Evolutionary conservation across 2,113 vertebrate genomes (phyloP).

Genomic region (Aleadryas rufinucha): DNA sequence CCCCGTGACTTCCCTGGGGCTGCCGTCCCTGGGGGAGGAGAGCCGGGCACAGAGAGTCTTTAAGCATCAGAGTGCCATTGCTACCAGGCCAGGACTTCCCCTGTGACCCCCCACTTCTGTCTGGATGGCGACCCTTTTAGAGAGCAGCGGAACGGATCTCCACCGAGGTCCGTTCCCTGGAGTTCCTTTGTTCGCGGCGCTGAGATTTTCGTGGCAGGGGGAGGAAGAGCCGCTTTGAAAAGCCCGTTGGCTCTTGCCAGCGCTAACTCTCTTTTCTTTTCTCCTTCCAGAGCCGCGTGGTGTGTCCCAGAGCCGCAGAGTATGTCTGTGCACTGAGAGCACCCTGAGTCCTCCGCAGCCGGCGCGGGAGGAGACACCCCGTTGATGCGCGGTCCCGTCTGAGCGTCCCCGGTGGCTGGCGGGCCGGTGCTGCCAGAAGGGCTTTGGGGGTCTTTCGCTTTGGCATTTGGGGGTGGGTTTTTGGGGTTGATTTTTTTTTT

Average conservation of each 20-base stretch:
- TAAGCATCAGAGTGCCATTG: neutral
- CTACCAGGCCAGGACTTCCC: constrained; percentile 15
- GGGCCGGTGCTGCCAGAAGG: neutral
- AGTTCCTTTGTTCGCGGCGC: neutral
- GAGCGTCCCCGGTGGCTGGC: neutral
- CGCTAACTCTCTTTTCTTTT: constrained; percentile 44
- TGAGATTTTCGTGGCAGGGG: constrained; percentile 50
- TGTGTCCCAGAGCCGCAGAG: constrained; percentile 37
- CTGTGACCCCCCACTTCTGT: neutral
- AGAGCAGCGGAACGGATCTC: constrained; percentile 44
- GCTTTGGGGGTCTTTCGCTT: neutral
- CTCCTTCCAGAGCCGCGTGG: constrained; percentile 48
- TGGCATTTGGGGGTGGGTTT: constrained; percentile 8
- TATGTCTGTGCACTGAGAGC: constrained; percentile 47
- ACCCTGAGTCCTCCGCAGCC: constrained; percentile 14
- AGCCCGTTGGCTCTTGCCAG: constrained; percentile 5
- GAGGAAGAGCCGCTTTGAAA: constrained; percentile 49
- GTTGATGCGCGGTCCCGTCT: neutral
- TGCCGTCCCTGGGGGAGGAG: neutral
- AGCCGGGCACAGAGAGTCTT: neutral
- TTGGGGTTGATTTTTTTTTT: neutral
- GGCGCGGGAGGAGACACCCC: neutral
- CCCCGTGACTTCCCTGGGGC: neutral
- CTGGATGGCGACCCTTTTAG: constrained; percentile 23
- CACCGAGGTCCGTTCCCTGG: constrained; percentile 42